Evolutionary conservation across 2,797 vertebrate genomes (phyloP), one percentile per base, ranked within the genome.

Genomic region (Catharus ustulatus): DNA sequence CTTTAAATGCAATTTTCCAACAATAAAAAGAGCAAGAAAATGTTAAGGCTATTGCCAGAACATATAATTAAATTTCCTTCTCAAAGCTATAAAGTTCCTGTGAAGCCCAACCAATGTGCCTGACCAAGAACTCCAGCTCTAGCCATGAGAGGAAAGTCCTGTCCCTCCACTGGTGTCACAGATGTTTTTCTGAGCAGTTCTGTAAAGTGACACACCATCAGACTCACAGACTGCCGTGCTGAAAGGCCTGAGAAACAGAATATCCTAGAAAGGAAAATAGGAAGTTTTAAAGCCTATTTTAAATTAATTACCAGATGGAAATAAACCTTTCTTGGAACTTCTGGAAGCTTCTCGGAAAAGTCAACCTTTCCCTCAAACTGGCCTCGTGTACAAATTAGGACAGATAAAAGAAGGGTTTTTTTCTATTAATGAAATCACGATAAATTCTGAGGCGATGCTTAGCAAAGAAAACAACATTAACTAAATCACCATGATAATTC

Each of bases 221-320:
- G 61, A 32, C 34, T 40, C 64, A 32, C 1, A 32, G 61, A 32
- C 58, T 74, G 27, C 24, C 27, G 5, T 42, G 40, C 58, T 89
- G 73, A 82, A 82, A 87, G 59, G 32, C 38, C 58, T 82, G 57
- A 79, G 57, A 42, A 77, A 63, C 34, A 61, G 52, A 93, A 49
- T 24, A 80, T 21, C 43, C 62, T 55, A 62, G 54, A 78, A 83
- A 85, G 26, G 27, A 82, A 94, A 87, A 78, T 2, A 64, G 3
- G 3, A 83, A 85, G 26, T 55, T 90, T 68, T 52, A 18, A 72
- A 36, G 30, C 30, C 49, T 89, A 71, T 77, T 85, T 92, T 89
- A 66, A 81, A 95, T 87, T 88, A 55, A 76, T 71, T 78, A 43
- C 36, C 55, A 76, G 43, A 77, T 73, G 36, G 59, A 94, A 95